Evolutionary conservation across 2,888 invertebrate species (phyloP), one percentile per base, ranked within the genome.

Genomic region (Tholera decimalis): DNA sequence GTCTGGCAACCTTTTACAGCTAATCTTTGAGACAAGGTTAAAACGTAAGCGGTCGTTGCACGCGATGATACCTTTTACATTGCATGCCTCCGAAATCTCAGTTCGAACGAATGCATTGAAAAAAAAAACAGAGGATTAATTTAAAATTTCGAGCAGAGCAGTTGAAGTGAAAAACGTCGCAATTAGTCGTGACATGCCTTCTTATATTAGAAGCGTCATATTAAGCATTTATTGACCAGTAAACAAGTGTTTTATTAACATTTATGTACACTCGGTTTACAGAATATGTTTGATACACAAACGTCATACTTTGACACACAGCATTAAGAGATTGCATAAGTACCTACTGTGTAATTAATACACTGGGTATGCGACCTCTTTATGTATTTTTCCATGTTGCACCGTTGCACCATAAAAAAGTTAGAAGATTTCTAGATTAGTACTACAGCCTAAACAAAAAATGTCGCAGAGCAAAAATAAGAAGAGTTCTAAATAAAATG

Each of bases 401-500:
- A 56, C 33, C 15, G 35, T n/a, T 11, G n/a, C 22, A 56, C 33
- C 15, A 49, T n/a, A 44, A 39, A 13, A 67, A 68, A 46, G n/a
- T 28, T 33, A 24, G 11, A 62, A 37, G 24, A 30, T 28, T n/a
- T 39, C 7, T 39, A 37, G 30, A 51, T 54, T 62, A 68, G 64
- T 44, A 20, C n/a, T 20, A 8, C 24, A 26, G 30, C 9, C 3
- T 39, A 30, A 56, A 30, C 63, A 64, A 69, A 30, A 75, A 54
- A 61, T 44, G 46, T 5, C 22, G 1, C 44, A 13, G 33, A 43
- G 58, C 18, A 56, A 60, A 75, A 74, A 65, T 72, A 79, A 74
- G 50, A 65, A 58, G 35, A 50, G 26, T 59, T 78, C 51, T 75
- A 73, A 81, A 73, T 82, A 77, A 74, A 80, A 80, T 64, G 76